Base-by-base conservation (phyloP, 2,797 vertebrate species). In the Lophura swinhoii region DNA sequence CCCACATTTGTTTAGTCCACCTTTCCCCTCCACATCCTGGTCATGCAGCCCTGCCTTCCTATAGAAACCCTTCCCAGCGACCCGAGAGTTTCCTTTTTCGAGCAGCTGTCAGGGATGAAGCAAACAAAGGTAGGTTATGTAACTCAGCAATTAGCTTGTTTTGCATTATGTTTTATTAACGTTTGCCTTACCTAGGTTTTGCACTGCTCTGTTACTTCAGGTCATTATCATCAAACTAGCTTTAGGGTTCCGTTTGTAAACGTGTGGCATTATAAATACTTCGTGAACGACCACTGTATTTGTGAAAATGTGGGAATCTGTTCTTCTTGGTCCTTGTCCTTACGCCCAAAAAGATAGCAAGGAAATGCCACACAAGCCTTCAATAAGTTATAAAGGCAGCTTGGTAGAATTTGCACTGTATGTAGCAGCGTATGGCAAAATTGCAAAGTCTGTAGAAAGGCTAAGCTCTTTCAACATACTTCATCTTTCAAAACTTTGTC, bases 51-150 rank as follows among this genome's bases (percentile, higher is more conserved):
- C 96, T 64, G 17, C 93, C 98, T 91, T 95, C 97, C 94, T 98
- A 97, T 97, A 98, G 98, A 94, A 96, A 97, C 72, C 90, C 98
- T 90, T 90, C 96, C 72, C 97, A 97, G 46, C 98, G 99, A 74
- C 99, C 99, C 6, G 99, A 99, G 91, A 99, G 98, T 97, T 99
- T 99, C 97, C 98, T 99, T 95, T 99, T 98, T 90, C 98, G 98
- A 95, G 97, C 98, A 49, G 92, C 97, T 85, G 97, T 98, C 94
- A 98, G 98, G 94, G 98, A 98, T 74, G 99, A 99, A 94, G 98
- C 98, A 94, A 98, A 97, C 97, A 98, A 97, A 99, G 98, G 99
- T 99, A 97, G 86, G 97, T 95, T 70, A 11, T 35, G 18, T 59
- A 82, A 86, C 51, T 75, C 68, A 86, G 70, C 68, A 37, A 64